Evolutionary conservation across 2,113 vertebrate species (phyloP).

Genomic region (Dipodomys ordii): DNA sequence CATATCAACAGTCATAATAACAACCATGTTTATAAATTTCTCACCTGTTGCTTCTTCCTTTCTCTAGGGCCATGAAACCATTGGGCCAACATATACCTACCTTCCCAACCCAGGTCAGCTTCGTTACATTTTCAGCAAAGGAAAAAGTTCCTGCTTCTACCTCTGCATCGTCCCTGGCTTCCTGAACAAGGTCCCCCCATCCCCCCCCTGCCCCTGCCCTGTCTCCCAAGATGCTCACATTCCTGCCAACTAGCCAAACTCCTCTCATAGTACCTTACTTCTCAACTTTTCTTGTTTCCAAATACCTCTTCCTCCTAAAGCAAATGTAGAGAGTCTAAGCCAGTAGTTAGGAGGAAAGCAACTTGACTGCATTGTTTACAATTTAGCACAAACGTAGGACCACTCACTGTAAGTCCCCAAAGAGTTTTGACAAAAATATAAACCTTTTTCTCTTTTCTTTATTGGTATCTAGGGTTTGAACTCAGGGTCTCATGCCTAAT

Average conservation of each 20-base stretch:
- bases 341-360: not conserved
- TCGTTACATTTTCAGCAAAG: not conserved
- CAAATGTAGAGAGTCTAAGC: not conserved
- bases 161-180: not conserved
- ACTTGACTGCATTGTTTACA: not conserved
- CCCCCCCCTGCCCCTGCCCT: no score
- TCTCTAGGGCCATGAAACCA: not conserved
- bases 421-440: not conserved
- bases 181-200: not conserved
- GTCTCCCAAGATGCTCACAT: no score
- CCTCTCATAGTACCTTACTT: not conserved
- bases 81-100: not conserved
- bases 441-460: no score
- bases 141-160: not conserved
- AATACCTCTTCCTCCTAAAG: not conserved
- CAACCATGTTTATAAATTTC: not conserved
- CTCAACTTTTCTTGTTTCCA: not conserved
- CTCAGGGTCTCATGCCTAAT: no score
- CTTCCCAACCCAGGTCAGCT: not conserved
- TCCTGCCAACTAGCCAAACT: not conserved
- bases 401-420: not conserved
- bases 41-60: not conserved
- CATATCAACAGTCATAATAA: not conserved
- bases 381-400: not conserved
- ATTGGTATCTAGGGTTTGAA: no score